phyloP scores from a whole-genome alignment of 2,113 vertebrate species.

The Centropus bengalensis region DNA sequence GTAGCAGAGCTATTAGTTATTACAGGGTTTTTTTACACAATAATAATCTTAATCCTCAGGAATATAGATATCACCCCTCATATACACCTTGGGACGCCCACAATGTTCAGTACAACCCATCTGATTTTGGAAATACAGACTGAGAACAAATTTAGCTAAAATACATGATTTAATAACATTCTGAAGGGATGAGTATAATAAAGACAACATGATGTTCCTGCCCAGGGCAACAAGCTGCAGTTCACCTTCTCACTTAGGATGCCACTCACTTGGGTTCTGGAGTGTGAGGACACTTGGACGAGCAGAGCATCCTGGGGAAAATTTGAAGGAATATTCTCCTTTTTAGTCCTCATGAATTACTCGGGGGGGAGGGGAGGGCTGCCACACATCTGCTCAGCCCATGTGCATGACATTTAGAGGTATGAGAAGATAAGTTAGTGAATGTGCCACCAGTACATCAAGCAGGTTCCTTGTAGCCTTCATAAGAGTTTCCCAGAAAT shows the following conservation, averaged over 20 bases:
- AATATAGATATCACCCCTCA: neutral
- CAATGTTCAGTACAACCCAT: neutral
- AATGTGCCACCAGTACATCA: neutral
- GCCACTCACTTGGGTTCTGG: neutral
- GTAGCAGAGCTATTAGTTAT: neutral
- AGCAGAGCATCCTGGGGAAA: neutral
- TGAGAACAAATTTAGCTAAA: neutral
- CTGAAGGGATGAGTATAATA: neutral
- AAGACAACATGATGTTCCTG: neutral
- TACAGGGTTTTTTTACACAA: neutral
- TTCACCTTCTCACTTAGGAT: neutral
- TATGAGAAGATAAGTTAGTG: neutral
- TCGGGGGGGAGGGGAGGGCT: neutral
- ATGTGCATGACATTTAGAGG: rapidly evolving
- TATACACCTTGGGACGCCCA: neutral
- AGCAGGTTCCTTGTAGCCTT: neutral
- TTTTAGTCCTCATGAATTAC: neutral
- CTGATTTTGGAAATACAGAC: neutral
- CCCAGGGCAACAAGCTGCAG: neutral
- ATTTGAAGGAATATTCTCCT: neutral
- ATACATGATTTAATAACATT: neutral
- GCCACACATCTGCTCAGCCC: neutral
- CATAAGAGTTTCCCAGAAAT: neutral
- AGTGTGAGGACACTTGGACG: neutral
- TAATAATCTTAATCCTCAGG: neutral